phyloP scores from a whole-genome alignment of 2,888 invertebrate species.

The Synanthedon vespiformis region DNA sequence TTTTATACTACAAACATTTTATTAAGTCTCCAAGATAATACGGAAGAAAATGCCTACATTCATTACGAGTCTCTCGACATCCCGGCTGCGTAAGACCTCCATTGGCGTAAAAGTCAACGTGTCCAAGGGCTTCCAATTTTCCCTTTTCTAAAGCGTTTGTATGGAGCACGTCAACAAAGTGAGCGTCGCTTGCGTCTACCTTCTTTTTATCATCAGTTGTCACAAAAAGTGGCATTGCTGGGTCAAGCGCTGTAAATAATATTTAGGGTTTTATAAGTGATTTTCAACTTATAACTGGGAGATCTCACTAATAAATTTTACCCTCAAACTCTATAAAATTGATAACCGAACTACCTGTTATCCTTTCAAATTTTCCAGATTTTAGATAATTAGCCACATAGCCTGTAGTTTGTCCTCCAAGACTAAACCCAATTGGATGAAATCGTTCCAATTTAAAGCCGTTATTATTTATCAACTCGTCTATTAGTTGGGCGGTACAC shows the following conservation, averaged over 20 bases:
- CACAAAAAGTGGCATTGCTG: slow-evolving; percentile 74
- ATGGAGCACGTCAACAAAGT: slow-evolving; percentile 74
- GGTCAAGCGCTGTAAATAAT: slow-evolving; percentile 68
- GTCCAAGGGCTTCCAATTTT: slow-evolving; percentile 61
- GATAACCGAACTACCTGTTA: slow-evolving; percentile 55
- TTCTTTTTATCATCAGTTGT: slow-evolving; percentile 48
- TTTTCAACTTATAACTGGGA: not conserved
- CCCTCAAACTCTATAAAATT: too few species aligned
- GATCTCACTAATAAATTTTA: not conserved
- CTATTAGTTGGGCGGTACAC: slow-evolving; percentile 72
- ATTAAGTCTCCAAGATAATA: not conserved
- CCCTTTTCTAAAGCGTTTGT: slow-evolving; percentile 72
- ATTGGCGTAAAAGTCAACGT: slow-evolving; percentile 72
- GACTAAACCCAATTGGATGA: slow-evolving; percentile 75
- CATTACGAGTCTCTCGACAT: slow-evolving; percentile 32
- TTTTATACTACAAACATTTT: not conserved
- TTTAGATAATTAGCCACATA: slow-evolving; percentile 55
- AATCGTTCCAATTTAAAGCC: slow-evolving; percentile 52
- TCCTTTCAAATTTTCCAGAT: slow-evolving; percentile 51
- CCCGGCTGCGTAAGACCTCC: slow-evolving; percentile 72
- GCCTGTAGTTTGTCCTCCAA: slow-evolving; percentile 74
- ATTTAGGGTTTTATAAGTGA: not conserved
- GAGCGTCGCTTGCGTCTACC: slow-evolving; percentile 68
- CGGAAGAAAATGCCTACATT: not conserved
- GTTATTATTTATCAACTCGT: slow-evolving; percentile 48